Percentiles rank a stretch among this genome's conserved stretches.
Evolutionary conservation across 2,113 vertebrate genomes (phyloP).

Genomic region (Callipepla squamata): DNA sequence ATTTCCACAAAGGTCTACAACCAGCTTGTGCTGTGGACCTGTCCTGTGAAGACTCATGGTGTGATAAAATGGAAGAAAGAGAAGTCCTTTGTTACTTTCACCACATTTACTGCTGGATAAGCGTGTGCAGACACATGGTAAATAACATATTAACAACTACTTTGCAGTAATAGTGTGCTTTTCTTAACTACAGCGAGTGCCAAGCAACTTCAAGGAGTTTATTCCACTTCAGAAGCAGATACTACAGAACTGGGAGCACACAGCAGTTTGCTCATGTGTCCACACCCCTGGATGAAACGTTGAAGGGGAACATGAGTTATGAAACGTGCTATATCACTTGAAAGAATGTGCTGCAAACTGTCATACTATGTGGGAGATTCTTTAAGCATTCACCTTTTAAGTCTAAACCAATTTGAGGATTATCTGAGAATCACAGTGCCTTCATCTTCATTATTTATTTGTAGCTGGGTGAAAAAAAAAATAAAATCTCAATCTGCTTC

Average conservation of each 20-base stretch:
- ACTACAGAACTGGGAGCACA: neutral
- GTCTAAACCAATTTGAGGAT: neutral
- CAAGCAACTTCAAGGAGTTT: neutral
- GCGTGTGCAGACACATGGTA: neutral
- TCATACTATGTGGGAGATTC: neutral
- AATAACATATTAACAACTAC: neutral
- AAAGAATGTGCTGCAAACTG: neutral
- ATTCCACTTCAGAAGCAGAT: neutral
- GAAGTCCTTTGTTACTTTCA: neutral
- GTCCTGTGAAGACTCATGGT: neutral
- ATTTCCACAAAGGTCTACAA: neutral
- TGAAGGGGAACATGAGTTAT: neutral
- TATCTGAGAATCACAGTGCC: neutral
- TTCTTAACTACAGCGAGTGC: neutral
- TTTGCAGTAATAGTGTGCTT: neutral
- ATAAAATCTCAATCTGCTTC: neutral
- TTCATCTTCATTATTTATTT: neutral
- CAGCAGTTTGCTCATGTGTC: neutral
- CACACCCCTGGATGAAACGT: neutral
- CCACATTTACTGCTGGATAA: neutral
- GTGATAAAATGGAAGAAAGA: neutral
- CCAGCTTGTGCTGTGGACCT: neutral
- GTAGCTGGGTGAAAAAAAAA: neutral
- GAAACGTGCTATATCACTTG: neutral
- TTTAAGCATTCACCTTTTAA: neutral